phyloP scores from a whole-genome alignment of 2,797 vertebrate genomes.

The Sebastes matsubarae region DNA sequence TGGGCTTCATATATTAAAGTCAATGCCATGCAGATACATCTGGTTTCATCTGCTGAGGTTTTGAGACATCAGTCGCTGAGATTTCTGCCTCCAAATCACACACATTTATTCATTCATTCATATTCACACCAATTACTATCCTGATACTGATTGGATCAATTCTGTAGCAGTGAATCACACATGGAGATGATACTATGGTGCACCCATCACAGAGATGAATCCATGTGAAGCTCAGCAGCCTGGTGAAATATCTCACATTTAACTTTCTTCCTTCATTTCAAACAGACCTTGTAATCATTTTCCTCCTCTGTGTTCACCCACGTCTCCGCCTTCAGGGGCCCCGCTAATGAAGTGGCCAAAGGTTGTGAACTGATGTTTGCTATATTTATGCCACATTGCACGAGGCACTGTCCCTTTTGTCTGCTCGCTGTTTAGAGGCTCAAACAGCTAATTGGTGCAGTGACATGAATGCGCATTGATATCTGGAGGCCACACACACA shows the following conservation, averaged over 20 bases:
- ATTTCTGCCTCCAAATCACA: background rate
- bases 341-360: background rate
- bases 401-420: constrained; percentile 13
- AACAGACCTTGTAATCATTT: background rate
- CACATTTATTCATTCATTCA: background rate
- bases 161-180: too few relatives aligned
- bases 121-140: background rate
- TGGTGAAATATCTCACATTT: background rate
- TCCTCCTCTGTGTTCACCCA: background rate
- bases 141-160: background rate
- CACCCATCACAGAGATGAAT: background rate
- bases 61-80: background rate
- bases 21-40: background rate
- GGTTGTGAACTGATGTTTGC: background rate
- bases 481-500: constrained; percentile 20
- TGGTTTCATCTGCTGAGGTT: background rate
- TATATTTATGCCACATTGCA: constrained; percentile 20
- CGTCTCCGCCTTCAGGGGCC: background rate
- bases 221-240: background rate
- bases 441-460: constrained; percentile 25
- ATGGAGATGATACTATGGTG: too few relatives aligned
- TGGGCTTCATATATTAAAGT: background rate
- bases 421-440: constrained; percentile 16
- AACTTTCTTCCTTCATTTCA: background rate
- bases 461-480: constrained; percentile 39